These are phyloP conservation scores for Agrypnus murinus DNA, from an alignment of 2,888 invertebrate genomes.

Conservation along the genomic window DNA sequence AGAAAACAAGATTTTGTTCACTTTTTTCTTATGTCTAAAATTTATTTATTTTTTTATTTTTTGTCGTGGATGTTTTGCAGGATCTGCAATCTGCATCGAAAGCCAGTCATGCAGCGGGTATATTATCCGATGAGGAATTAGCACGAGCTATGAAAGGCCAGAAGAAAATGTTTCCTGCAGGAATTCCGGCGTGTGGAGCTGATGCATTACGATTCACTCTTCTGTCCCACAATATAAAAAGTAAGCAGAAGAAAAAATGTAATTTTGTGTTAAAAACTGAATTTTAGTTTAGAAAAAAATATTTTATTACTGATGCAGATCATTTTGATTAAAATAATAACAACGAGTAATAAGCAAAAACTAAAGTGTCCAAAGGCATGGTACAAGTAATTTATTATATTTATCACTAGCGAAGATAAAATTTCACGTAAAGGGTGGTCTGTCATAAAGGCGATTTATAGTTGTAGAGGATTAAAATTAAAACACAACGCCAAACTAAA, in stretches of 20 bases:
- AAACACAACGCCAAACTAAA: no score
- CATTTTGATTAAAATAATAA: no score
- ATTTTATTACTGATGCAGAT: no score
- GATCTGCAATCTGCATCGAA: constrained; percentile 62
- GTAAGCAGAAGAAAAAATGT: constrained; percentile 64
- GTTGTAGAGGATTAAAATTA: no score
- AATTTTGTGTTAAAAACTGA: background rate
- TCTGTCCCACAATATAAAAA: constrained; percentile 69
- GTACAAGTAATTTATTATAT: no score
- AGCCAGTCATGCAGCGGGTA: constrained; percentile 61
- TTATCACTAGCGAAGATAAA: no score
- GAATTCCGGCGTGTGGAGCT: constrained; percentile 98
- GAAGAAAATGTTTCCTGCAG: constrained; percentile 77
- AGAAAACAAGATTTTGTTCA: background rate
- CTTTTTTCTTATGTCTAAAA: background rate
- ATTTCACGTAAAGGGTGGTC: no score
- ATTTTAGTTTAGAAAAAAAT: no score
- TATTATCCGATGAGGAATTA: constrained; percentile 67
- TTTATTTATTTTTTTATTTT: constrained; percentile 25
- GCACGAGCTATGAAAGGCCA: constrained; percentile 71
- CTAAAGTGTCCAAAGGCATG: no score
- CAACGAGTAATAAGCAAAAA: no score
- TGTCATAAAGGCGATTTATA: no score
- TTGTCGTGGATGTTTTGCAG: constrained; percentile 55
- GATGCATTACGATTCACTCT: constrained; percentile 91